Conservation (phyloP, 2,888 invertebrate genomes). For the Sminthurinus aureus region DNA sequence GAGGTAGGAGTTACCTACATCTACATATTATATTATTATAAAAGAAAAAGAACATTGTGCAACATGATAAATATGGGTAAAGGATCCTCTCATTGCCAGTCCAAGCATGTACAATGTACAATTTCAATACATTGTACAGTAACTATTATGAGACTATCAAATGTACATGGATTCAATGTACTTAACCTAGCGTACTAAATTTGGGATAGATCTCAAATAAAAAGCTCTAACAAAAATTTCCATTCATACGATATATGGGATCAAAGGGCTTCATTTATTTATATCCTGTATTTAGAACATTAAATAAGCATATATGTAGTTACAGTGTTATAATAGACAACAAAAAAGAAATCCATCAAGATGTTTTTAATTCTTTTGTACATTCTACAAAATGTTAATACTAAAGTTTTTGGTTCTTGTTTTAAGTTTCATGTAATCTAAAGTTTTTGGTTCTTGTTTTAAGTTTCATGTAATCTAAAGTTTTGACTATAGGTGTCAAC, state of each 20-base stretch:
- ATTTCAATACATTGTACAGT: neutral
- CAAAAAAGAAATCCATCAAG: too few relatives aligned
- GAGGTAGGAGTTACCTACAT: too few relatives aligned
- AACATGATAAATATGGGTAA: neutral
- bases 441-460: too few relatives aligned
- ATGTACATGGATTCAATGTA: conserved; percentile 3
- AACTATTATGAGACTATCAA: neutral
- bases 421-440: too few relatives aligned
- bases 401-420: too few relatives aligned
- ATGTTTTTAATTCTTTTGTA: too few relatives aligned
- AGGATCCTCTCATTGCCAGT: neutral
- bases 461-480: too few relatives aligned
- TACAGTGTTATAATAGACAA: too few relatives aligned
- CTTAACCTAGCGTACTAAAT: conserved; percentile 20
- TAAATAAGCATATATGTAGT: too few relatives aligned
- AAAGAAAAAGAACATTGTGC: neutral
- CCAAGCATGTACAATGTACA: neutral
- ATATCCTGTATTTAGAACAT: too few relatives aligned
- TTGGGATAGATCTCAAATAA: neutral
- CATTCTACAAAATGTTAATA: too few relatives aligned
- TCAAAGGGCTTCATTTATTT: conserved; percentile 10
- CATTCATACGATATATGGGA: conserved; percentile 12
- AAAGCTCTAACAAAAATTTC: neutral
- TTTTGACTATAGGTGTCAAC: too few relatives aligned
- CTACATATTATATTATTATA: neutral